Conservation (phyloP, 2,797 vertebrate genomes). For the Perodicticus potto region DNA sequence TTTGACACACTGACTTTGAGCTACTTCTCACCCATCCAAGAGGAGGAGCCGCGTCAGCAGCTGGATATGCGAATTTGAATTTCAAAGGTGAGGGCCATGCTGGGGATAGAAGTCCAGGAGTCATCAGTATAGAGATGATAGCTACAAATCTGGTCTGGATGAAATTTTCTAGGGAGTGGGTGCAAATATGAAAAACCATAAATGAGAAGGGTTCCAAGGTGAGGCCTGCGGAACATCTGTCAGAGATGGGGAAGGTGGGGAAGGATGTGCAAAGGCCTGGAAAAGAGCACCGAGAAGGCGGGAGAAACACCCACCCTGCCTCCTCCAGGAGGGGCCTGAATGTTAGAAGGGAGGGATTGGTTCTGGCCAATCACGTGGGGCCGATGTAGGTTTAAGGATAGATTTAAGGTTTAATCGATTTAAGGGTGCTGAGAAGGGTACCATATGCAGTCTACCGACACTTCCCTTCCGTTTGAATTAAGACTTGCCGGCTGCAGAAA, state of each 20-base stretch:
- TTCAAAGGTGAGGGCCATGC: not conserved
- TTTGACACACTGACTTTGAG: not conserved
- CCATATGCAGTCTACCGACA: constrained; percentile 55
- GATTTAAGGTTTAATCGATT: too few species aligned
- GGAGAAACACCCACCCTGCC: too few species aligned
- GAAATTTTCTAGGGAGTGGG: not conserved
- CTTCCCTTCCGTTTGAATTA: constrained; percentile 69
- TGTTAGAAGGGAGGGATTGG: not conserved
- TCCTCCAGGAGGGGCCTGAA: not conserved
- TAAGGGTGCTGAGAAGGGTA: constrained; percentile 51
- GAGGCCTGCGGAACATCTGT: accelerated
- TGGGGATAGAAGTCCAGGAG: not conserved
- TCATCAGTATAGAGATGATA: not conserved
- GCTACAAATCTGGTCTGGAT: not conserved
- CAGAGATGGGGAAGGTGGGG: not conserved
- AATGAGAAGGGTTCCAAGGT: not conserved
- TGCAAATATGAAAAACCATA: not conserved
- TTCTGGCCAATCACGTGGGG: not conserved
- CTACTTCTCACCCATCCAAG: not conserved
- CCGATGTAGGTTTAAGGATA: too few species aligned
- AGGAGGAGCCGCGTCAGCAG: not conserved
- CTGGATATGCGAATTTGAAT: not conserved
- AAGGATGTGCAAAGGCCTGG: not conserved
- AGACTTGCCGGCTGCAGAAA: constrained; percentile 54
- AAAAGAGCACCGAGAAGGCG: not conserved